Base-by-base conservation (phyloP, 2,113 vertebrate species). In the Pelobates fuscus region DNA sequence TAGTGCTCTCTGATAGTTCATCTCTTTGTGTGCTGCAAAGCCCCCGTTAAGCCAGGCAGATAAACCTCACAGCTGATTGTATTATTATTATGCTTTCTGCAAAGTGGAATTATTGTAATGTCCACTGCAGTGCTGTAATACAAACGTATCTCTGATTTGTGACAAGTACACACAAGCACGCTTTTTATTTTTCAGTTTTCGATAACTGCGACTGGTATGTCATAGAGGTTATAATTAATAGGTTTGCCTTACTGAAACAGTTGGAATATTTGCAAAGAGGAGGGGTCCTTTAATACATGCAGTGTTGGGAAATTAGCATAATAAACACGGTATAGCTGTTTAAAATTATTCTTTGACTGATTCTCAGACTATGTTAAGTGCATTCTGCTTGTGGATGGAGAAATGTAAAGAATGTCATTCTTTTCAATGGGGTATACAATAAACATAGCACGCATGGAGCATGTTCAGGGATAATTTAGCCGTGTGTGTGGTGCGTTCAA, bases 1-100 rank as follows among this genome's bases (percentile, higher is more conserved):
- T 43, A 65, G 71, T 10, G 60, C 46, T 61, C 65, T 73, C 46
- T 65, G 61, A 73, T 59, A 57, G 23, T 41, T 73, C 60, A 73
- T 64, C 71, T 43, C 46, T 64, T 73, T 73, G 61, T 73, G 26
- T 62, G 60, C 15, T 64, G 18, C 23, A 62, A 73, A 32, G 30
- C 46, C 14, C 26, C 24, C 10, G 27, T 57, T 73, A 65, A 73
- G 52, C 46, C 71, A 55, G 23, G 61, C 49, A 65, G 60, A 55
- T 73, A 65, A 73, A 65, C 61, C 60, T 41, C 63, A 54, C 44
- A 20, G 61, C 26, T 73, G 71, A 65, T 73, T 8, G 25, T 26
- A 55, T 73, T 73, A 55, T 73, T 73, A 55, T 72, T 54, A n/a
- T 37, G 49, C 43, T 44, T 49, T 73, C 61, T 27, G 20, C 30